Percentiles rank a stretch among this genome's conserved stretches.
Evolutionary conservation across 2,797 vertebrate genomes (phyloP).

Genomic region (Poeciliopsis infans): DNA sequence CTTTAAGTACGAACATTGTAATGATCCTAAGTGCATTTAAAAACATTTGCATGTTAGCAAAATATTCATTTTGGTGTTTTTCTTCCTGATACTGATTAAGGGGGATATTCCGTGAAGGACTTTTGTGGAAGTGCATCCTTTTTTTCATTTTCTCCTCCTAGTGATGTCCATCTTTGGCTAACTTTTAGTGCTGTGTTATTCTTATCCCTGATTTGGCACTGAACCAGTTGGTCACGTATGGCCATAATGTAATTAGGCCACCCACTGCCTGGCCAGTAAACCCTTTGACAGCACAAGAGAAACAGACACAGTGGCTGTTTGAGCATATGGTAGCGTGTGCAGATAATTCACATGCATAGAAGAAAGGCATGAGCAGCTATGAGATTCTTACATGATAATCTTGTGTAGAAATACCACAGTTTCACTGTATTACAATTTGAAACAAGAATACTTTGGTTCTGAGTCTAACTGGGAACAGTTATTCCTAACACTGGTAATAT

Average conservation of each 20-base stretch:
- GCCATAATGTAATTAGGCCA: constrained; percentile 75
- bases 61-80: neutral
- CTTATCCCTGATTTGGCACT: constrained; percentile 64
- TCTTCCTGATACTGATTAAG: neutral
- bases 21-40: neutral
- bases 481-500: neutral
- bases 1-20: neutral
- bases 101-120: neutral
- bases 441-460: neutral
- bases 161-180: constrained; percentile 27
- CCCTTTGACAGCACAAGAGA: constrained; percentile 61
- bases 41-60: neutral
- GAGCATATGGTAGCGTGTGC: constrained; percentile 38
- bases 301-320: constrained; percentile 33
- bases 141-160: neutral
- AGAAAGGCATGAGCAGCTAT: neutral
- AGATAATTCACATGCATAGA: neutral
- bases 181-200: constrained; percentile 39
- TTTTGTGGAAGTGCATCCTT: neutral
- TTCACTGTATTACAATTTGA: neutral
- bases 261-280: constrained; percentile 70
- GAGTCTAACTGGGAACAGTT: neutral
- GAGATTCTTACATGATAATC: neutral
- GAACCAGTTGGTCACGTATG: constrained; percentile 57
- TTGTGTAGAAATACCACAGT: neutral